Evolutionary conservation across 2,888 invertebrate species (phyloP).

Genomic region (Fragum fragum): DNA sequence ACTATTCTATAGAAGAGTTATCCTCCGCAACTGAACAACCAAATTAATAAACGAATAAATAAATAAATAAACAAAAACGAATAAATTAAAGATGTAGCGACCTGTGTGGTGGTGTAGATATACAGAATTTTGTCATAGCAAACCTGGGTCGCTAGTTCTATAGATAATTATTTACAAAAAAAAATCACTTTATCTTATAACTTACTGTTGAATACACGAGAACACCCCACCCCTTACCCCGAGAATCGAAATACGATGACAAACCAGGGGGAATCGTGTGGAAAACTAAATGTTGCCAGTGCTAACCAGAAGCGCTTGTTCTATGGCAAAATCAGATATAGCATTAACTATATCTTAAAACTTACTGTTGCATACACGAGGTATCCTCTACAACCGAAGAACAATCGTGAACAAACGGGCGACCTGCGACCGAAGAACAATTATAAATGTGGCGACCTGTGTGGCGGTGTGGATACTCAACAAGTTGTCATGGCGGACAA

Average conservation of each 20-base stretch:
- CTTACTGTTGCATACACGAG: slow-evolving; percentile 78
- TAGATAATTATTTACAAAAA: no score
- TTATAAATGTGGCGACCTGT: slow-evolving; percentile 74
- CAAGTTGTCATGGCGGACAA: slow-evolving; percentile 69
- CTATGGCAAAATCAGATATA: slow-evolving; percentile 44
- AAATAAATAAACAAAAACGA: no score
- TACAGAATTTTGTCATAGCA: slow-evolving; percentile 66
- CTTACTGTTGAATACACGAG: no score
- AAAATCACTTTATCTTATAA: no score
- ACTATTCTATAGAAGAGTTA: slow-evolving; percentile 80
- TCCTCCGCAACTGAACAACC: slow-evolving; percentile 76
- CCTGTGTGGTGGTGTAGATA: slow-evolving; percentile 67
- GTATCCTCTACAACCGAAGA: slow-evolving; percentile 79
- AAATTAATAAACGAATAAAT: no score
- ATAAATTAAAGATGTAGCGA: slow-evolving; percentile 74
- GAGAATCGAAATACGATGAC: no score
- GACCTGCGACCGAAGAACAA: no score
- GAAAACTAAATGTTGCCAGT: no score
- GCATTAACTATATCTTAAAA: slow-evolving; percentile 46
- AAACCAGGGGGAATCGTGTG: no score
- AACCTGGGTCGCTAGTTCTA: no score
- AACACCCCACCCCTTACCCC: no score
- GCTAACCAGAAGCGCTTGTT: slow-evolving; percentile 77
- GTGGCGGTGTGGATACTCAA: slow-evolving; percentile 63
- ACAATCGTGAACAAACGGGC: no score